phyloP scores from a whole-genome alignment of 2,797 vertebrate species.

The Dipus sagitta region DNA sequence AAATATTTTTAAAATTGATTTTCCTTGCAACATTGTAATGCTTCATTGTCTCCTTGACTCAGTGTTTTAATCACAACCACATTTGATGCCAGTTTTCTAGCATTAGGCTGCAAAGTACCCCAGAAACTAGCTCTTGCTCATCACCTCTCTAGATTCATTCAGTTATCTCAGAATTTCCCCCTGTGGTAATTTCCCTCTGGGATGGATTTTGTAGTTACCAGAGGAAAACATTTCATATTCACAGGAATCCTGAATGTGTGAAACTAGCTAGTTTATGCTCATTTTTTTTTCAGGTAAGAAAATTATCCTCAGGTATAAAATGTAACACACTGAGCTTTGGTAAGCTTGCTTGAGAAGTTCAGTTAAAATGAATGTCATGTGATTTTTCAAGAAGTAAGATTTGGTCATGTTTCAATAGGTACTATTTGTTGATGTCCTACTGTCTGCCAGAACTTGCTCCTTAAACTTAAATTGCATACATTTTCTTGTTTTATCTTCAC shows the following conservation, averaged over 20 bases:
- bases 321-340: not conserved
- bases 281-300: constrained; percentile 1
- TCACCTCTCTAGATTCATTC: constrained; percentile 23
- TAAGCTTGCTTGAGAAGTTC: not conserved
- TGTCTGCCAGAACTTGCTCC: not conserved
- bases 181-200: not conserved
- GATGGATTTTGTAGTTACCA: not conserved
- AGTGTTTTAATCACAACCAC: not conserved
- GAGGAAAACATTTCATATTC: not conserved
- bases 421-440: not conserved
- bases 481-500: not conserved
- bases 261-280: not conserved
- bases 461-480: not conserved
- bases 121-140: not conserved
- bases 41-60: not conserved
- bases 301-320: not conserved
- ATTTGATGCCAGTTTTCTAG: not conserved
- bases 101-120: not conserved
- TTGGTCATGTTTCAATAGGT: not conserved
- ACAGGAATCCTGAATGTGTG: not conserved
- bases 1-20: not conserved
- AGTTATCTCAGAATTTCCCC: constrained; percentile 13
- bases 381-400: not conserved
- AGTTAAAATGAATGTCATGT: not conserved
- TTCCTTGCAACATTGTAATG: not conserved